Base-by-base conservation (phyloP, 1,140 invertebrate species). In the Bombus cullumanus region DNA sequence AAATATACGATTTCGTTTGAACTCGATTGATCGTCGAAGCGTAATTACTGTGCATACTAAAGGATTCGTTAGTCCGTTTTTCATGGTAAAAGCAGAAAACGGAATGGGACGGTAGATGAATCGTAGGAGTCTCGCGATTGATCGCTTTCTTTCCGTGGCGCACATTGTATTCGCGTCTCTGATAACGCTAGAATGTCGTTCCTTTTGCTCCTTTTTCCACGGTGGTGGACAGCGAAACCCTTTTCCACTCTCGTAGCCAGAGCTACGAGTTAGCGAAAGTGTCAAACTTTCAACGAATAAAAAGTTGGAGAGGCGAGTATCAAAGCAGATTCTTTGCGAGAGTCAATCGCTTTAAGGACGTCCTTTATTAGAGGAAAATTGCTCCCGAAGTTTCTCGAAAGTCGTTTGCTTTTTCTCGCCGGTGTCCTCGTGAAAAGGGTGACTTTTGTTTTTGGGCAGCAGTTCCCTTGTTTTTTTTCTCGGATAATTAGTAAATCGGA, bases 241-340 rank as follows among this genome's bases (percentile, higher is more conserved):
- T 87, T 87, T 84, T 78, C 66, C 57, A n/a, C 34, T 10, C 22
- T 34, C 39, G 68, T n/a, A 34, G 18, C 37, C 47, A 8, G 47
- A 22, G 6, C 47, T 53, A 53, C 47, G 47, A 53, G 47, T 43
- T 80, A 64, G 37, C 53, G 34, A 84, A 81, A 89, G 73, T 76
- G 78, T 66, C 66, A 41, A 87, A 89, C 73, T 89, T 89, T 66
- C 73, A 3, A 13, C 18, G 85, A 73, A 74, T 71, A 87, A 89
- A 59, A 89, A 84, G 39, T 68, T 71, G 37, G 13, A 59, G 34
- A 25, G 59, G 28, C 71, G 47, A 59, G 69, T 59, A 76, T 83
- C 81, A 64, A 86, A 86, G 85, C 68, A 31, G 80, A 34, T 39
- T 39, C 37, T 47, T 37, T 22, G 83, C 31, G 59, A 28, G 43